phyloP scores from a whole-genome alignment of 2,113 vertebrate species.

The Misgurnus anguillicaudatus region DNA sequence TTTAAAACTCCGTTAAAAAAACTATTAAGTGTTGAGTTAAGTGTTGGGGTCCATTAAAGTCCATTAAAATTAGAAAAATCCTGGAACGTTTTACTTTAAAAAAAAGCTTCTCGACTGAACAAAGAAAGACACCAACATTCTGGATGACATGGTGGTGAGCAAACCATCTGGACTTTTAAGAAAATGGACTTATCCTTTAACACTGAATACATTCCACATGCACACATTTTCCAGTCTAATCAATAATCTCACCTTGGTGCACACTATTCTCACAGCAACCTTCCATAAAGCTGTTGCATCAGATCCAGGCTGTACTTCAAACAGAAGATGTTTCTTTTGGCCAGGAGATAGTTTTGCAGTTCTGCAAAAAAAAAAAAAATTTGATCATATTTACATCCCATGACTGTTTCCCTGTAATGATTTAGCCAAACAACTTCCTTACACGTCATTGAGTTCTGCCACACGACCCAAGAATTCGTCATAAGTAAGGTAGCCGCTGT shows the following conservation, averaged over 20 bases:
- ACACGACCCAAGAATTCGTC: slow-evolving; percentile 97
- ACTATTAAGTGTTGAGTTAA: too few species aligned
- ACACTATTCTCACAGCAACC: slow-evolving; percentile 88
- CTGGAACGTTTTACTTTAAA: too few species aligned
- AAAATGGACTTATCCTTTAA: too few species aligned
- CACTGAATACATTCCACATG: neutral
- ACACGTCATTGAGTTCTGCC: slow-evolving; percentile 96
- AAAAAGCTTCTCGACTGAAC: too few species aligned
- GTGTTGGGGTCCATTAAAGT: too few species aligned
- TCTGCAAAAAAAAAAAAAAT: slow-evolving; percentile 61
- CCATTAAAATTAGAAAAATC: too few species aligned
- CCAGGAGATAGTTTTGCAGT: slow-evolving; percentile 87
- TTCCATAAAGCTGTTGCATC: slow-evolving; percentile 95
- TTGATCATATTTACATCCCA: too few species aligned
- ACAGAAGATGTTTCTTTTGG: slow-evolving; percentile 94
- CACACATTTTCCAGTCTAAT: neutral
- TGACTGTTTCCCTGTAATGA: neutral
- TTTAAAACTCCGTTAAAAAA: too few species aligned
- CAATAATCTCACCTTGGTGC: slow-evolving; percentile 86
- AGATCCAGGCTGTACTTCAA: slow-evolving; percentile 95
- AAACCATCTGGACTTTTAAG: too few species aligned
- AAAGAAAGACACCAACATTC: too few species aligned
- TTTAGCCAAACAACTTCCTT: slow-evolving; percentile 65
- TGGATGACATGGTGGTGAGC: too few species aligned
- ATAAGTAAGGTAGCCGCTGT: slow-evolving; percentile 92